Base-by-base conservation (phyloP, 2,797 vertebrate genomes). In the Scarus forsteni region DNA sequence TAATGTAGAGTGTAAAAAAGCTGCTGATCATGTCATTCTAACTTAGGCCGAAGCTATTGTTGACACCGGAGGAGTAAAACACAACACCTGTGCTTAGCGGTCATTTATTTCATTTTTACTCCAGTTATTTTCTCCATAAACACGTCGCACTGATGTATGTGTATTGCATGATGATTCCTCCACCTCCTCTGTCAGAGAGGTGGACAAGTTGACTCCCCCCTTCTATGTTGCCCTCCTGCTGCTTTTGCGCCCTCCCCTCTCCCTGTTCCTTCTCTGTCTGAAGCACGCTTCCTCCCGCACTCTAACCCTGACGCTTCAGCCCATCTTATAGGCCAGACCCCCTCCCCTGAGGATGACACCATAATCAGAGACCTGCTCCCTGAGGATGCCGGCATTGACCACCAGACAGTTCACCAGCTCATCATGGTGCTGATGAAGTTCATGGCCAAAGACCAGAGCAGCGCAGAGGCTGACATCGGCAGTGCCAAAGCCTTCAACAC, bases 391-490 rank as follows among this genome's bases (percentile, higher is more conserved):
- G 98, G 98, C 18, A 97, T 99, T 7, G 98, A 99, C 75, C 98
- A 99, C 81, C 98, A 99, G 93, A 99, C 98, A 0, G 98, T 99
- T 13, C 97, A 99, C 89, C 98, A 98, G 91, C 95, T 99, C 9
- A 98, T 99, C 72, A 98, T 96, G 69, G 98, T 99, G 79, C 95
- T 99, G 27, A 99, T 99, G 98, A 99, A 99, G 90, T 99, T 99
- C 72, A 99, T 99, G 98, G 95, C 98, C 11, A 99, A 98, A 91
- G 98, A 99, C 16, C 93, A 97, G 89, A 99, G 98, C 92, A 99
- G 98, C 0, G 98, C 97, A 0, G 98, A 99, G 90, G 94, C 95
- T 0, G 98, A 99, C 76, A 98, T 99, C 52, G 96, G 96, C 92
- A 99, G 98, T 0, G 98, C 98, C 42, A 99, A 99, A 88, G 98